Base-by-base conservation (phyloP, 2,113 vertebrate species). In the Bubo scandiacus region DNA sequence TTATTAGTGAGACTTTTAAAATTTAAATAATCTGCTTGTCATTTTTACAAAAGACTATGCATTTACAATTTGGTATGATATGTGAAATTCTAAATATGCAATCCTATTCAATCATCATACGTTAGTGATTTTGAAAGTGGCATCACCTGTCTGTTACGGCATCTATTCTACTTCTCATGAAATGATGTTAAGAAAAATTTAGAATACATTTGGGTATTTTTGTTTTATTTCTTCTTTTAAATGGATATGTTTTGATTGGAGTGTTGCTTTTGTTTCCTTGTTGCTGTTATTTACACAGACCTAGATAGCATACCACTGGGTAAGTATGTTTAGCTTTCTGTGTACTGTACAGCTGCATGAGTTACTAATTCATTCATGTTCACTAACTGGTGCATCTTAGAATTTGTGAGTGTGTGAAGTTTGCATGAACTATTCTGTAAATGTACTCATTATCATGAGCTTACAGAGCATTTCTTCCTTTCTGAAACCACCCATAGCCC, bases 271-370 rank as follows among this genome's bases (percentile, higher is more conserved):
- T 99, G 98, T 99, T 98, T 98, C 98, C 98, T 98, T 98, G 96
- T 98, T 98, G 98, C 98, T 98, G 97, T 98, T 99, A 98, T 98
- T 99, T 98, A 98, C 97, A 97, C 99, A 99, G 99, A 99, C 98
- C 99, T 99, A 99, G 99, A 99, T 99, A 99, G 98, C 99, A 96
- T 99, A 97, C 98, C 98, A 6, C 68, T 98, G 94, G 99, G 99
- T 99, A 98, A 99, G 99, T 99, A 98, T 98, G 55, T 97, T 93
- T 98, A 97, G 98, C 98, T 98, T 98, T 97, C 97, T 98, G 95
- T 98, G 97, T 98, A 97, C 94, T 96, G 90, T 98, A 97, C 97
- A 97, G 98, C 95, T 98, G 98, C 98, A 98, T 98, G 96, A 97
- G 73, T 97, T 98, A 98, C 98, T 98, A 98, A 98, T 98, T 97